These are phyloP conservation scores for Strigamia crassipes DNA, from an alignment of 2,888 invertebrate species.

Conservation along the genomic window DNA sequence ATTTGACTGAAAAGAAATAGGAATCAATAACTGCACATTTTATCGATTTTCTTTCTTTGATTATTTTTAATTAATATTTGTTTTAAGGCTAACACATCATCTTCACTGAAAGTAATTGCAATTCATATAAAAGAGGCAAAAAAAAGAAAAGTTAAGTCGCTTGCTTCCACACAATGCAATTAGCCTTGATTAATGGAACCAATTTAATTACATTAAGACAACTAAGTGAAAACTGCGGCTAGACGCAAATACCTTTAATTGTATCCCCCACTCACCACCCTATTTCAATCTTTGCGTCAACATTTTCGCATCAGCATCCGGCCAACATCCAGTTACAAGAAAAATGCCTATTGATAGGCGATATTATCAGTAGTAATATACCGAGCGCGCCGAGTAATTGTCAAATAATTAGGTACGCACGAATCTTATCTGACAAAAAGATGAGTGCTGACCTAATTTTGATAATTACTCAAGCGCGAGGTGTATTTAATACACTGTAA, in stretches of 20 bases:
- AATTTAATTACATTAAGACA: constrained; percentile 11
- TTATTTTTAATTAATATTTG: constrained; percentile 3
- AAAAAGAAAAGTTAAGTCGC: neutral
- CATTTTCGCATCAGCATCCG: too few species aligned
- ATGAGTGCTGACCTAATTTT: too few species aligned
- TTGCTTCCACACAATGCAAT: constrained; percentile 6
- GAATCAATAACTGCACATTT: neutral
- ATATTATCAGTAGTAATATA: too few species aligned
- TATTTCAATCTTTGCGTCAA: too few species aligned
- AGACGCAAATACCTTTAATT: constrained; percentile 19
- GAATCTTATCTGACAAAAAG: too few species aligned
- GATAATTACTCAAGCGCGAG: too few species aligned
- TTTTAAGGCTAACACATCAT: neutral
- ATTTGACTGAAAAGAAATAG: neutral
- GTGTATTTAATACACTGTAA: too few species aligned
- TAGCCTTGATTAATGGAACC: constrained; percentile 29
- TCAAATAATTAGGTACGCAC: too few species aligned
- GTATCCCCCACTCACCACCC: neutral
- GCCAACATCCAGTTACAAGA: too few species aligned
- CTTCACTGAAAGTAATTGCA: neutral
- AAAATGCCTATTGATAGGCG: too few species aligned
- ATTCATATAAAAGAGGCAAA: constrained; percentile 1
- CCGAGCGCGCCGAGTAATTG: too few species aligned
- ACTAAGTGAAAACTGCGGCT: constrained; percentile 21
- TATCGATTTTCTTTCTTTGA: neutral